Evolutionary conservation across 2,797 vertebrate species (phyloP).

Genomic region (Pangasius macronema): DNA sequence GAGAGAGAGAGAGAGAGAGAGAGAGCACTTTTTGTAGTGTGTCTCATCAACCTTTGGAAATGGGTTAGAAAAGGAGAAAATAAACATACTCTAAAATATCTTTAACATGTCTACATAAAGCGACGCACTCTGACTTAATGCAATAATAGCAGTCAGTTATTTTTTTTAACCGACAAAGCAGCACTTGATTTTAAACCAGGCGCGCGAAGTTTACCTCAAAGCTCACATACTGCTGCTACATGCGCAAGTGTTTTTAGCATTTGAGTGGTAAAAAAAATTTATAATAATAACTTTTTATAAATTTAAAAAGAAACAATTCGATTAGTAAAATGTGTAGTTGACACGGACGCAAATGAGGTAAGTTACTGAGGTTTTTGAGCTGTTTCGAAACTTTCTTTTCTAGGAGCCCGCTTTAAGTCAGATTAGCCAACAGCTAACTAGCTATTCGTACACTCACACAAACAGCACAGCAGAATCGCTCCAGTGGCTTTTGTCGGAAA

Average conservation of each 20-base stretch:
- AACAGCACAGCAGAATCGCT: not conserved
- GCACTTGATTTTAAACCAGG: conserved; percentile 23
- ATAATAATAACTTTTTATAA: not conserved
- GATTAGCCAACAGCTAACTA: not conserved
- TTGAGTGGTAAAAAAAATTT: not conserved
- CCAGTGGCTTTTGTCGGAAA: conserved; percentile 1
- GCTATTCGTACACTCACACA: not conserved
- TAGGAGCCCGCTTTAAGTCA: not conserved
- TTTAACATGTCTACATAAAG: not conserved
- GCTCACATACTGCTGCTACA: not conserved
- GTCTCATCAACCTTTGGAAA: not conserved
- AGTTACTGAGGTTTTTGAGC: not conserved
- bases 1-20: not conserved
- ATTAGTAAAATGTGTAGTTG: not conserved
- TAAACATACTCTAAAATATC: not conserved
- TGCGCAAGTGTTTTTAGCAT: not conserved
- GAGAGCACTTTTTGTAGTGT: not conserved
- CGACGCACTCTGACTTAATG: not conserved
- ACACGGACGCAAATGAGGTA: conserved; percentile 11
- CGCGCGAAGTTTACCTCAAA: conserved; percentile 2
- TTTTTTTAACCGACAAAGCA: not conserved
- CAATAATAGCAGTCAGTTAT: not conserved
- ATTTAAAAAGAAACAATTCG: no score
- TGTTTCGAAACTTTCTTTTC: not conserved
- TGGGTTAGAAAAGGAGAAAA: not conserved